Evolutionary conservation across 2,888 invertebrate species (phyloP).

Genomic region (Torymus aiolomorphi): DNA sequence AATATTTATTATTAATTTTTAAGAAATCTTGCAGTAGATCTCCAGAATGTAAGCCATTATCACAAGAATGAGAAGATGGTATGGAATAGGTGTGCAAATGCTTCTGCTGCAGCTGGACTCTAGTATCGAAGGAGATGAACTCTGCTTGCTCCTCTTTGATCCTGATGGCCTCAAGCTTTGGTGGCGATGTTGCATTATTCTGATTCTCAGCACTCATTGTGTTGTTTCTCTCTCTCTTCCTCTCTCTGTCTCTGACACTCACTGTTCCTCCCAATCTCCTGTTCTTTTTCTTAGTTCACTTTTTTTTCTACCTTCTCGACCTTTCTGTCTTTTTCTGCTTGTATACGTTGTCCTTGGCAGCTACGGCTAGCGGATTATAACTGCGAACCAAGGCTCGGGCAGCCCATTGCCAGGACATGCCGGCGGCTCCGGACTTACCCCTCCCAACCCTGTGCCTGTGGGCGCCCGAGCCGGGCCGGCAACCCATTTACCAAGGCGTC

Average conservation of each 20-base stretch:
- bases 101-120: slow-evolving; percentile 20
- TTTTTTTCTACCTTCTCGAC: no score
- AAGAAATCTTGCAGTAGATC: slow-evolving; percentile 72
- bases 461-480: neutral
- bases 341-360: no score
- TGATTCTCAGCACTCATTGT: slow-evolving; percentile 44
- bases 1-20: slow-evolving; percentile 66
- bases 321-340: no score
- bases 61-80: slow-evolving; percentile 51
- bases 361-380: no score
- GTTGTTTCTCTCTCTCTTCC: slow-evolving; percentile 3
- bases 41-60: slow-evolving; percentile 71
- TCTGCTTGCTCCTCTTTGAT: slow-evolving; percentile 46
- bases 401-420: neutral
- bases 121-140: neutral
- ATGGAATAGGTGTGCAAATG: neutral
- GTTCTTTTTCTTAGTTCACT: no score
- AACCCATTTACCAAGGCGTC: slow-evolving; percentile 42
- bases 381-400: no score
- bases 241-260: no score
- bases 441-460: slow-evolving; percentile 35
- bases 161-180: slow-evolving; percentile 15
- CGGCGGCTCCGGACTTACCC: slow-evolving; percentile 21
- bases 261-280: neutral
- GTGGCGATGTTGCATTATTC: slow-evolving; percentile 7